A percentile compares a stretch with the other conserved stretches of the same genome.
Evolutionary conservation across 2,888 invertebrate genomes (phyloP).

Genomic region (Platynereis dumerilii): DNA sequence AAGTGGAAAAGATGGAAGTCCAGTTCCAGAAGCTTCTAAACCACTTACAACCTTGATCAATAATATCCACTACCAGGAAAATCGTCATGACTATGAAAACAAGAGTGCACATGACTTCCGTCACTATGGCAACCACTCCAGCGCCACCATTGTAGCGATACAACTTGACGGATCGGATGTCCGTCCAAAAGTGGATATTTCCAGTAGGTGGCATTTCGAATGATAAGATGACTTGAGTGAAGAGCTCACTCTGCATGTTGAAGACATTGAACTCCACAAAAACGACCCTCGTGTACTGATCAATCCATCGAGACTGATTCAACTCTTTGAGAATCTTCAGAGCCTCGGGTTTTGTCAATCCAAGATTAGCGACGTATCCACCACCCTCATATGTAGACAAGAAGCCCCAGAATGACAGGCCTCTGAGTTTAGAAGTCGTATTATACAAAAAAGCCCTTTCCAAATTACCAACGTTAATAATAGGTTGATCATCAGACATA

Average conservation of each 20-base stretch:
- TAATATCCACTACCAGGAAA: neutral
- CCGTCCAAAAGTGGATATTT: neutral
- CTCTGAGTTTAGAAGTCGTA: neutral
- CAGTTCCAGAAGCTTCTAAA: neutral
- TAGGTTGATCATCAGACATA: too few species aligned
- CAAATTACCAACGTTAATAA: too few species aligned
- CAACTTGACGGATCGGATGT: neutral
- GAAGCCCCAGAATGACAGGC: slow-evolving; percentile 26
- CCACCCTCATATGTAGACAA: slow-evolving; percentile 34
- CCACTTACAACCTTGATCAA: neutral
- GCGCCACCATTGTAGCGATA: slow-evolving; percentile 6
- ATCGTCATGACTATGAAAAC: neutral
- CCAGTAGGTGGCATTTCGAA: neutral
- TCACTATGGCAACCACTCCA: neutral
- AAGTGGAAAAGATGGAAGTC: neutral
- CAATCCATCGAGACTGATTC: neutral
- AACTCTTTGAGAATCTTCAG: neutral
- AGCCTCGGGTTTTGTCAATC: slow-evolving; percentile 11
- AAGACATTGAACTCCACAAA: slow-evolving; percentile 4
- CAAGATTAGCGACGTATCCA: slow-evolving; percentile 38
- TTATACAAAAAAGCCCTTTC: neutral
- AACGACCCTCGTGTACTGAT: neutral
- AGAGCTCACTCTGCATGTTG: neutral
- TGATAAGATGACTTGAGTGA: neutral
- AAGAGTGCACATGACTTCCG: neutral